Base-by-base conservation (phyloP, 2,113 vertebrate genomes). In the Rattus rattus region DNA sequence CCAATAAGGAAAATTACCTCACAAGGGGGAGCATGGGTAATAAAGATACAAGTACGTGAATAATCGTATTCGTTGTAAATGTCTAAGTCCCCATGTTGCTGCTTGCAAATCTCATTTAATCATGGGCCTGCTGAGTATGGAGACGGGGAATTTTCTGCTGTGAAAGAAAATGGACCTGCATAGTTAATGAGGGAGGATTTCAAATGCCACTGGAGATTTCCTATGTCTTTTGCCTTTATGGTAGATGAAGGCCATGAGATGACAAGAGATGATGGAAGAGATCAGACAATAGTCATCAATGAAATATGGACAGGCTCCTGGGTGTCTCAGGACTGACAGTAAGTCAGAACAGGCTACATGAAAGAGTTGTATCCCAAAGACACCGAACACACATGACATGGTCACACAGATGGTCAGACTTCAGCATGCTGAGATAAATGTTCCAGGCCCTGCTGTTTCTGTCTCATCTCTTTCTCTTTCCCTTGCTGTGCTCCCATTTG, bases 1-100 rank as follows among this genome's bases (percentile, higher is more conserved):
- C 72, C 92, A 97, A 67, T 96, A 97, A 97, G 95, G 96, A 96
- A 98, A 97, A 98, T 97, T 97, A 83, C 92, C 89, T 98, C 91
- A 85, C 94, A 67, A 92, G 93, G 92, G 97, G 96, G 63, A 92
- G 49, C 79, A 36, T 47, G 83, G 69, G 79, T 88, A 97, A 96
- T 96, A 97, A 97, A 76, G 95, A 96, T 80, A 92, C 76, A 90
- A 75, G 92, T 96, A 80, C 94, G 86, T 73, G 79, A 97, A 70
- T 94, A 95, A 96, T 96, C 86, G 70, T 90, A 10, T 92, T 96
- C 70, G 47, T 43, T 96, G 84, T 95, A 95, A 59, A 91, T 80
- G 80, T 92, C 24, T 9, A 80, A 95, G 94, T 85, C 90, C 91
- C 91, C 56, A 69, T 52, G 89, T 56, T 84, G 94, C 65, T 88